Percentiles rank a stretch among this genome's conserved stretches.
Conservation (phyloP, 2,113 vertebrate genomes). For the Clarias macrocephalus region DNA sequence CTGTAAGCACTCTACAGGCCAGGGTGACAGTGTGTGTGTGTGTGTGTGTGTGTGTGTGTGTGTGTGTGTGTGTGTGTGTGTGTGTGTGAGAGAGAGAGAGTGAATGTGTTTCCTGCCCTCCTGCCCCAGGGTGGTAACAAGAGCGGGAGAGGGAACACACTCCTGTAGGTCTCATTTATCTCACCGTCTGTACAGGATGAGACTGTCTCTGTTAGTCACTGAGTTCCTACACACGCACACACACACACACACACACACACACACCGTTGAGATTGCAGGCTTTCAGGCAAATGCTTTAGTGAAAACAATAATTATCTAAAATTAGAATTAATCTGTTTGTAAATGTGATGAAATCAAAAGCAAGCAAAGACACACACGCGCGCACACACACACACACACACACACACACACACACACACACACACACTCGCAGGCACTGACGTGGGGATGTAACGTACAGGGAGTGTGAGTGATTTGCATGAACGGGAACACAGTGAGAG, state of each 20-base stretch:
- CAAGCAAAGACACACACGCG: background rate
- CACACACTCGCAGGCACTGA: background rate
- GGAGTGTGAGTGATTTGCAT: too few species aligned
- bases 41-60: conserved; percentile 4
- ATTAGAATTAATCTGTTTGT: background rate
- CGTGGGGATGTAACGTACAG: background rate
- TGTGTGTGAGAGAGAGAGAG: too few species aligned
- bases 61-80: background rate
- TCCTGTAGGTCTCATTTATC: background rate
- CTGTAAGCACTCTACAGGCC: conserved; percentile 3
- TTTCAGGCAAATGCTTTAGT: background rate
- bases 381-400: too few species aligned
- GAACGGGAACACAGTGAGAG: background rate
- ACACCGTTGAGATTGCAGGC: background rate
- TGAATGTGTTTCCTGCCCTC: background rate
- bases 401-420: background rate
- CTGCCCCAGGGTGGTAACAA: background rate
- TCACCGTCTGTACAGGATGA: background rate
- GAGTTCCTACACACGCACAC: too few species aligned
- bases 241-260: background rate
- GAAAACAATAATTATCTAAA: background rate
- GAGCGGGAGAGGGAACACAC: background rate
- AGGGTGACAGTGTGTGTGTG: conserved; percentile 39
- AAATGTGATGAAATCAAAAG: background rate
- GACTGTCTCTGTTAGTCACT: background rate